These are phyloP conservation scores for rabbit (Oryctolagus cuniculus) DNA, from an alignment of 2,113 vertebrate genomes.

Conservation along the genomic window DNA sequence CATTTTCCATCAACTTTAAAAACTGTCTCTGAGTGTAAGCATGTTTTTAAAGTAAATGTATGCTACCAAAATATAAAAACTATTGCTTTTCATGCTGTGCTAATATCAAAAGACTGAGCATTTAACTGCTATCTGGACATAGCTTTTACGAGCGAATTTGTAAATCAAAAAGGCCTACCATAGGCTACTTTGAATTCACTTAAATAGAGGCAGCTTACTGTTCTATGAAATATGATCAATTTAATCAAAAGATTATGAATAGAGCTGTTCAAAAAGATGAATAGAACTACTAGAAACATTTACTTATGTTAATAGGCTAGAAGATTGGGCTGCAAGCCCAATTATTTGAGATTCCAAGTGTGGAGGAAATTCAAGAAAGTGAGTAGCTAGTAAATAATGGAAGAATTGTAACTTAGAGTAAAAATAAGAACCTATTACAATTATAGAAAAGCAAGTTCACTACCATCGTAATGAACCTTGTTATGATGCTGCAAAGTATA, in stretches of 20 bases:
- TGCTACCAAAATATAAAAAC: slow-evolving; percentile 65
- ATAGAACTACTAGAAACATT: slow-evolving; percentile 54
- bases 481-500: neutral
- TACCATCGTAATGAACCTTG: neutral
- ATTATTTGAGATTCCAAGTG: slow-evolving; percentile 20
- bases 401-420: slow-evolving; percentile 65
- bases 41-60: slow-evolving; percentile 57
- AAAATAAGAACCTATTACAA: slow-evolving; percentile 60
- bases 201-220: slow-evolving; percentile 58
- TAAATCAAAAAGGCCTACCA: slow-evolving; percentile 70
- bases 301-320: slow-evolving; percentile 56
- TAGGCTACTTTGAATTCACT: slow-evolving; percentile 74
- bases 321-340: slow-evolving; percentile 43
- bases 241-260: slow-evolving; percentile 67
- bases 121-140: slow-evolving; percentile 58
- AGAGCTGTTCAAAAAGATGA: slow-evolving; percentile 45
- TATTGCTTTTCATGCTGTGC: slow-evolving; percentile 73
- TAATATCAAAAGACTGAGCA: slow-evolving; percentile 71
- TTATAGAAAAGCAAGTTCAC: slow-evolving; percentile 42
- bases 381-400: slow-evolving; percentile 41
- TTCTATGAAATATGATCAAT: slow-evolving; percentile 68
- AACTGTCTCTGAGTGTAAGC: neutral
- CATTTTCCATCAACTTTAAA: too few species aligned
- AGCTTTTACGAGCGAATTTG: slow-evolving; percentile 73
- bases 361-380: slow-evolving; percentile 61